A percentile compares a stretch with the other conserved stretches of the same genome.
Evolutionary conservation across 2,888 invertebrate genomes (phyloP).

Genomic region (Pinctada fucata): DNA sequence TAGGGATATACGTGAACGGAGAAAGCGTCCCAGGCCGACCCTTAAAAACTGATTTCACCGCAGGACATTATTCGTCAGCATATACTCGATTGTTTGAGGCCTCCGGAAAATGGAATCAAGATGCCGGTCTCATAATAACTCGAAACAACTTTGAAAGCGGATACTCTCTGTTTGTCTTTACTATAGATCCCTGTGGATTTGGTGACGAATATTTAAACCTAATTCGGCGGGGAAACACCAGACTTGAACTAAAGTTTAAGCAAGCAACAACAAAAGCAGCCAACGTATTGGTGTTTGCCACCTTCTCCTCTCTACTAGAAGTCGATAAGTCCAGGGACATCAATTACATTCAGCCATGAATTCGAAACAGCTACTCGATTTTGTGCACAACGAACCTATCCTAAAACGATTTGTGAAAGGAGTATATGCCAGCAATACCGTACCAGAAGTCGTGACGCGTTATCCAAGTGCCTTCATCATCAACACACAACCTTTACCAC

Average conservation of each 20-base stretch:
- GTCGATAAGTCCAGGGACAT: conserved; percentile 26
- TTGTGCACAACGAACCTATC: background rate
- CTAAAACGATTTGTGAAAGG: background rate
- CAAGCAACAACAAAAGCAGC: conserved; percentile 15
- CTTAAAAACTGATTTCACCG: conserved; percentile 27
- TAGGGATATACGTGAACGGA: conserved; percentile 31
- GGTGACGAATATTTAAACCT: conserved; percentile 33
- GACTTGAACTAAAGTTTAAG: conserved; percentile 23
- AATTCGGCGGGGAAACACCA: conserved; percentile 23
- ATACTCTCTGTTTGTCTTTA: conserved; percentile 21
- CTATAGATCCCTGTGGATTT: conserved; percentile 15
- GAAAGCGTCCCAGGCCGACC: conserved; percentile 24
- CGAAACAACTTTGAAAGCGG: conserved; percentile 21
- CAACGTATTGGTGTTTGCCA: conserved; percentile 19
- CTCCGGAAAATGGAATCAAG: conserved; percentile 28
- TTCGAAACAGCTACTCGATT: conserved; percentile 2
- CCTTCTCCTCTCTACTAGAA: conserved; percentile 15
- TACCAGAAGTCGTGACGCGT: conserved; percentile 5
- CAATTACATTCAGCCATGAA: background rate
- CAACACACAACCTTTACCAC: background rate
- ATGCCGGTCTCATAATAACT: conserved; percentile 13
- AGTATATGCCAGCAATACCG: conserved; percentile 10
- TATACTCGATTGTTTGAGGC: conserved; percentile 22
- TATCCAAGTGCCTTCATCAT: conserved; percentile 16
- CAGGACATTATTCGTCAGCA: conserved; percentile 19